These are phyloP conservation scores for Pterocles gutturalis DNA, from an alignment of 2,113 vertebrate genomes.

Conservation along the genomic window DNA sequence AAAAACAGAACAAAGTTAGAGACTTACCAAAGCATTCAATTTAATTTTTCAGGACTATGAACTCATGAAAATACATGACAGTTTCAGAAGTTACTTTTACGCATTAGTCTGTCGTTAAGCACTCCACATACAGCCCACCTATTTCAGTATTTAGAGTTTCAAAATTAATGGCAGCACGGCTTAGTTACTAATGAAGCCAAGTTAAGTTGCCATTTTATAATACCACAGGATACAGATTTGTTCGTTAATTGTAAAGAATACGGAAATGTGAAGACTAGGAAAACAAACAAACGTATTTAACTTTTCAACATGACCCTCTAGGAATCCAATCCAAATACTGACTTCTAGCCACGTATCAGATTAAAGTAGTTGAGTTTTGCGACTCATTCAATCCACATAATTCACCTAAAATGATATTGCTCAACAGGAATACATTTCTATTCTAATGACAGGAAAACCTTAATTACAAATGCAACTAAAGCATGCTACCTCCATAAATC, in stretches of 20 bases:
- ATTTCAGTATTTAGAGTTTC: constrained; percentile 31
- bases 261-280: constrained; percentile 53
- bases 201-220: constrained; percentile 15
- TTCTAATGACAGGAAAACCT: constrained; percentile 66
- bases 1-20: neutral
- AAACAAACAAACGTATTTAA: constrained; percentile 66
- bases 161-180: constrained; percentile 8
- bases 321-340: constrained; percentile 65
- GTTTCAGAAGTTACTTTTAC: constrained; percentile 10
- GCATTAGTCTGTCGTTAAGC: constrained; percentile 6
- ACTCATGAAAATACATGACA: neutral
- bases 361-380: constrained; percentile 64
- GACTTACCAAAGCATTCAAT: neutral
- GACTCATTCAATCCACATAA: constrained; percentile 68
- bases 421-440: constrained; percentile 74
- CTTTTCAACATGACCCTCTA: constrained; percentile 48
- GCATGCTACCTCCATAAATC: constrained; percentile 67
- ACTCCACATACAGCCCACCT: neutral
- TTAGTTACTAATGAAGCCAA: constrained; percentile 19
- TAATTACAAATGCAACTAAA: constrained; percentile 79
- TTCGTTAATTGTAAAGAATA: constrained; percentile 60
- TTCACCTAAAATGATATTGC: constrained; percentile 72
- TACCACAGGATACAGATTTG: constrained; percentile 45
- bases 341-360: constrained; percentile 56
- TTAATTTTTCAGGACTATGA: neutral